Base-by-base conservation (phyloP, 2,113 vertebrate genomes). In the Engraulis encrasicolus region DNA sequence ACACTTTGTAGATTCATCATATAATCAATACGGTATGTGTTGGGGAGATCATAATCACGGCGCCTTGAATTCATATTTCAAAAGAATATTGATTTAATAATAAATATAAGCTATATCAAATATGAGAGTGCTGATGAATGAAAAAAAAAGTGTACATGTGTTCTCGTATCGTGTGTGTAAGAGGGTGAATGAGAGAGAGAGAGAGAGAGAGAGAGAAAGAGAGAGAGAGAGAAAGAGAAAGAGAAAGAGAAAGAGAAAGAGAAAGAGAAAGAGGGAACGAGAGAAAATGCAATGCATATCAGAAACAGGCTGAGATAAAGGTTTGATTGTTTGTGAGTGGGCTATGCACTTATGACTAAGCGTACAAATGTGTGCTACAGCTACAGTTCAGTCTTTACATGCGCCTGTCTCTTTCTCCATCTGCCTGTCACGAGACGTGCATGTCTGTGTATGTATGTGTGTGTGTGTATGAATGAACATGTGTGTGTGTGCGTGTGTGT, bases 391-490 rank as follows among this genome's bases (percentile, higher is more conserved):
- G 23, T 36, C 11, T 20, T 27, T 81, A 31, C 20, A 50, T 50
- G 49, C 34, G 61, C 0, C 61, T 34, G 23, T 74, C 27, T 17
- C 27, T 18, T 31, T 19, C 66, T 27, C 11, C 66, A 74, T 74
- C 66, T 31, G 66, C 12, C 58, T 50, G 23, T 66, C 20, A 45
- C 9, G n/a, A n/a, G n/a, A n/a, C 58, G n/a, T 34, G 50, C 17
- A 50, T 81, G 79, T 52, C n/a, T 23, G 79, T 50, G 48, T 50
- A 31, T 61, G 40, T 71, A 50, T 79, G 12, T 36, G 38, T 27
- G n/a, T 23, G 34, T 31, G 19, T 54, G 19, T 50, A 27, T 19
- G 19, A 6, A 20, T 50, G n/a, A 4, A 20, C 9, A 9, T 45
- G 40, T 45, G 40, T 45, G 9, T 5, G 40, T 45, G 40, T 45